Conservation (phyloP, 2,888 invertebrate species). For the Hermodice carunculata region DNA sequence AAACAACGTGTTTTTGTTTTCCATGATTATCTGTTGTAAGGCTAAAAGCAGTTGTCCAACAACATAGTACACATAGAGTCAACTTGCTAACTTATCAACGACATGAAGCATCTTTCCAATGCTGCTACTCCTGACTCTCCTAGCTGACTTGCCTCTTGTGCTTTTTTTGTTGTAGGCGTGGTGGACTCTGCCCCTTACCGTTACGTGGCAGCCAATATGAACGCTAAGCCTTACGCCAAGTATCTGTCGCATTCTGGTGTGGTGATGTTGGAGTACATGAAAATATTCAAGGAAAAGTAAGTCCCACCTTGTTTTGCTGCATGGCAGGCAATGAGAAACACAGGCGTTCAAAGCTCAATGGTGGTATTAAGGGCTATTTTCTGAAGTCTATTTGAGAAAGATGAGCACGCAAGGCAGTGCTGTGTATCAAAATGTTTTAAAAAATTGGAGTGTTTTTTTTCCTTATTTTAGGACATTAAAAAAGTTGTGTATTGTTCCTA, state of each 20-base stretch:
- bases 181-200: slow-evolving; percentile 26
- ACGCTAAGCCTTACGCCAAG: slow-evolving; percentile 37
- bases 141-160: no score
- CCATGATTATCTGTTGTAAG: no score
- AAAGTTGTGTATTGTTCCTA: no score
- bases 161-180: slow-evolving; percentile 22
- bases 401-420: background rate
- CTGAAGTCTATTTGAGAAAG: background rate
- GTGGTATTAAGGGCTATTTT: background rate
- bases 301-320: background rate
- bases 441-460: no score
- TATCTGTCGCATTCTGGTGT: slow-evolving; percentile 22
- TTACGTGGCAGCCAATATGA: slow-evolving; percentile 31
- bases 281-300: slow-evolving; percentile 27
- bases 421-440: background rate
- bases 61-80: no score
- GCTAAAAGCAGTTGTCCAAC: no score
- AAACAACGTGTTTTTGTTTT: no score
- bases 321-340: background rate
- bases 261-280: slow-evolving; percentile 3
- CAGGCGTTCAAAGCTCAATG: background rate
- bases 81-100: no score
- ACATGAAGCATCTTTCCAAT: no score
- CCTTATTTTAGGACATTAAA: no score
- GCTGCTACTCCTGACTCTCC: no score